phyloP scores from a whole-genome alignment of 2,888 invertebrate species.

The Bombylius discolor region DNA sequence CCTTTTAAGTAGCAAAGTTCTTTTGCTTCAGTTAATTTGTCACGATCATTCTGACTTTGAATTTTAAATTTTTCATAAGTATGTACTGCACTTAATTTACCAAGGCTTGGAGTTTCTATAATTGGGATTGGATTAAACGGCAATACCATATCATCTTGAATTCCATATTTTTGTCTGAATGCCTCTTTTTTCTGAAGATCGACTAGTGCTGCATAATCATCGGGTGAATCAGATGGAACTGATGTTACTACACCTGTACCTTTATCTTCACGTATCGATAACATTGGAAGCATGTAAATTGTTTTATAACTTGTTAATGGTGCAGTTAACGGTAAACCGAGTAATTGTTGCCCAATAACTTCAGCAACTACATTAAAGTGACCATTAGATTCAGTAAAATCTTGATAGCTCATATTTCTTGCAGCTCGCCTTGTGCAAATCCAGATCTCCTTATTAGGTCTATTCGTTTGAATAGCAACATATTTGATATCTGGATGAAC shows the following conservation, averaged over 20 bases:
- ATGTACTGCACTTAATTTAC: constrained; percentile 70
- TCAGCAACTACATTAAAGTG: constrained; percentile 56
- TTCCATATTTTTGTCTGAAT: constrained; percentile 82
- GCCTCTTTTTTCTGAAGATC: constrained; percentile 92
- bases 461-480: constrained; percentile 65
- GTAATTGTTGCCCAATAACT: constrained; percentile 57
- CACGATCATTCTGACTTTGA: constrained; percentile 94
- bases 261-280: constrained; percentile 95
- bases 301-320: constrained; percentile 71
- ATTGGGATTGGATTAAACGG: constrained; percentile 66
- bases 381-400: constrained; percentile 70
- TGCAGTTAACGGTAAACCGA: constrained; percentile 74
- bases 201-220: constrained; percentile 90
- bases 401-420: constrained; percentile 92
- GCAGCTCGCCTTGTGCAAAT: constrained; percentile 82
- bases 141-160: constrained; percentile 48
- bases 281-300: constrained; percentile 92
- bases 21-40: constrained; percentile 88
- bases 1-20: constrained; percentile 86
- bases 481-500: constrained; percentile 89
- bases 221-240: constrained; percentile 97
- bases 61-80: constrained; percentile 84
- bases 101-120: constrained; percentile 81
- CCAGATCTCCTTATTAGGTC: constrained; percentile 56
- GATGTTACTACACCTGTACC: constrained; percentile 97